Conservation (phyloP, 2,888 invertebrate species). For the Clepsis dumicolana region DNA sequence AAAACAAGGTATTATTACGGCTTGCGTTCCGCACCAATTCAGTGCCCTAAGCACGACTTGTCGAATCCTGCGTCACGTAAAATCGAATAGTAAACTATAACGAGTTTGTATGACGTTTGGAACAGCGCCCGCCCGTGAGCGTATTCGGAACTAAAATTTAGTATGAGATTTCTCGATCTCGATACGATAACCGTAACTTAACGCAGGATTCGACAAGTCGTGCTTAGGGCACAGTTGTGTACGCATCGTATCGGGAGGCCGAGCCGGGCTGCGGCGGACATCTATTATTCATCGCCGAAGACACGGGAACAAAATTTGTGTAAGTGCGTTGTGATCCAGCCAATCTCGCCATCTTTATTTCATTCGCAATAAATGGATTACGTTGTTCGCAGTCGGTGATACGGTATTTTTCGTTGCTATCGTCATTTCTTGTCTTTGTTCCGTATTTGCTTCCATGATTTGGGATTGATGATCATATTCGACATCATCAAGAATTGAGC, state of each 20-base stretch:
- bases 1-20: constrained; percentile 30
- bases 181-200: no score
- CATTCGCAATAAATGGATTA: constrained; percentile 82
- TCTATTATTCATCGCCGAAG: constrained; percentile 83
- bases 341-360: constrained; percentile 83
- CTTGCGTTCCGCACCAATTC: constrained; percentile 34
- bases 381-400: constrained; percentile 73
- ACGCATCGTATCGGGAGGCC: constrained; percentile 58
- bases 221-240: no score
- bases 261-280: constrained; percentile 65
- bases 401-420: constrained; percentile 67
- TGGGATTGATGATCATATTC: constrained; percentile 10
- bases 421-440: constrained; percentile 55
- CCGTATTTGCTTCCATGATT: constrained; percentile 47
- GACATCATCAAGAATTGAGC: neutral
- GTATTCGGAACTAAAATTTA: no score
- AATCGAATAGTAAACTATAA: no score
- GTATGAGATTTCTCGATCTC: no score
- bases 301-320: constrained; percentile 83
- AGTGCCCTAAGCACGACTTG: no score
- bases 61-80: no score
- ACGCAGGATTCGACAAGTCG: no score
- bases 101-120: no score
- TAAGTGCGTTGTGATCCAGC: constrained; percentile 83
- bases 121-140: no score